Evolutionary conservation across 1,140 invertebrate species (phyloP).

Genomic region (Aphelinus certus): DNA sequence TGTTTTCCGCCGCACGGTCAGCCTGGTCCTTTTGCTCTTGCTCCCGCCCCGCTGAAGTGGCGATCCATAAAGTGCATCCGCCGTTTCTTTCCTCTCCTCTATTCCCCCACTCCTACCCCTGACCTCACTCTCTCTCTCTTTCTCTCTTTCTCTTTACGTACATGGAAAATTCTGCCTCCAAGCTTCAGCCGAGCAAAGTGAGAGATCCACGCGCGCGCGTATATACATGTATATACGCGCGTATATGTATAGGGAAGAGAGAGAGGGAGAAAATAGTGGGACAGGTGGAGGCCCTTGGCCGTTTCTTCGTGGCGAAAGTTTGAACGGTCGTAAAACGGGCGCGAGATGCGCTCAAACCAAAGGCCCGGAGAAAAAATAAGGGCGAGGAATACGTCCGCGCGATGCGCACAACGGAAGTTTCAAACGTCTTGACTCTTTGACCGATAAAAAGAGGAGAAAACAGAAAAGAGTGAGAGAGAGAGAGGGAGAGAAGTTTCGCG

Average conservation of each 20-base stretch:
- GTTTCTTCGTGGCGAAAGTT: neutral
- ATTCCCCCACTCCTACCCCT: too few relatives aligned
- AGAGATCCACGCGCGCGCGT: neutral
- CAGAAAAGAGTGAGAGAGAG: neutral
- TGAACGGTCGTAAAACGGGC: slow-evolving; percentile 28
- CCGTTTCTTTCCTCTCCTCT: neutral
- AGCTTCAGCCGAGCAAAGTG: slow-evolving; percentile 20
- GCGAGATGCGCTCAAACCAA: slow-evolving; percentile 1
- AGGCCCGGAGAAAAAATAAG: neutral
- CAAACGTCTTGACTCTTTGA: slow-evolving; percentile 34
- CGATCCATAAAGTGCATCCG: slow-evolving; percentile 27
- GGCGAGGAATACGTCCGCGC: neutral
- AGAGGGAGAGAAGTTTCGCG: slow-evolving; percentile 30
- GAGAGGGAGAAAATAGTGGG: neutral
- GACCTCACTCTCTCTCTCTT: too few relatives aligned
- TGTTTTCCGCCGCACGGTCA: too few relatives aligned
- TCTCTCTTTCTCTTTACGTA: too few relatives aligned
- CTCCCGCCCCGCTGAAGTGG: slow-evolving; percentile 4
- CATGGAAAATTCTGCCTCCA: too few relatives aligned
- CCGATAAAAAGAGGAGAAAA: slow-evolving; percentile 31
- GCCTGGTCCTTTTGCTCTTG: too few relatives aligned
- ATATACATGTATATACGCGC: too few relatives aligned
- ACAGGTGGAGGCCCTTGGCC: too few relatives aligned
- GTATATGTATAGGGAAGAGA: too few relatives aligned
- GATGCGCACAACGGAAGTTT: slow-evolving; percentile 27